Evolutionary conservation across 2,797 vertebrate species (phyloP), one percentile per base, ranked within the genome.

Genomic region (Sphaeramia orbicularis): DNA sequence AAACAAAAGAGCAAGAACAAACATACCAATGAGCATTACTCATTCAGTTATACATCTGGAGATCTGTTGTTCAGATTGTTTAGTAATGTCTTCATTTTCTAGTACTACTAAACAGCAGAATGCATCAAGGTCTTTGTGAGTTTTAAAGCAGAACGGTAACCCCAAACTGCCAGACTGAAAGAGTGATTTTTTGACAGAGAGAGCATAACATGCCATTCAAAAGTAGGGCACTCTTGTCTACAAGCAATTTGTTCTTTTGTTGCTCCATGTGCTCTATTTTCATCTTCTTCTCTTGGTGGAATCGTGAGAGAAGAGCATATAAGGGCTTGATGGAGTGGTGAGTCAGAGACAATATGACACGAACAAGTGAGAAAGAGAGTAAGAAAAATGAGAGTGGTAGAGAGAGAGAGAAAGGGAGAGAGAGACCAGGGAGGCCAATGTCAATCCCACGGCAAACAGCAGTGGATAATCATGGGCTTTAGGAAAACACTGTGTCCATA

Each of bases 401-500:
- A 19, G 47, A 45, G 50, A 42, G 61, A 36, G 65, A 69, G 71
- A 24, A 35, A 52, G 74, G 57, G 79, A 66, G 75, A 65, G 65
- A 77, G 80, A 81, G 76, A 86, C 77, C 77, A 67, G 78, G 81
- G 85, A 90, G 88, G 87, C 86, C 89, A 87, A 68, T 91, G 90
- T 93, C 89, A 93, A 92, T 92, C 89, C 90, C 83, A 81, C 66
- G 42, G 87, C 90, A 91, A 93, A 93, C 90, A 90, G 90, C 89
- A 82, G 87, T 81, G 87, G 90, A 92, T 91, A 91, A 93, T 93
- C 90, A 93, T 85, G 90, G 91, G 89, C 89, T 93, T 93, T 93
- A 91, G 90, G 90, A 86, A 92, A 93, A 93, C 89, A 93, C 90
- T 91, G 90, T 89, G 90, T 91, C 90, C 91, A 89, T 92, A 93